phyloP scores from a whole-genome alignment of 2,113 vertebrate species.

The Oplegnathus fasciatus region DNA sequence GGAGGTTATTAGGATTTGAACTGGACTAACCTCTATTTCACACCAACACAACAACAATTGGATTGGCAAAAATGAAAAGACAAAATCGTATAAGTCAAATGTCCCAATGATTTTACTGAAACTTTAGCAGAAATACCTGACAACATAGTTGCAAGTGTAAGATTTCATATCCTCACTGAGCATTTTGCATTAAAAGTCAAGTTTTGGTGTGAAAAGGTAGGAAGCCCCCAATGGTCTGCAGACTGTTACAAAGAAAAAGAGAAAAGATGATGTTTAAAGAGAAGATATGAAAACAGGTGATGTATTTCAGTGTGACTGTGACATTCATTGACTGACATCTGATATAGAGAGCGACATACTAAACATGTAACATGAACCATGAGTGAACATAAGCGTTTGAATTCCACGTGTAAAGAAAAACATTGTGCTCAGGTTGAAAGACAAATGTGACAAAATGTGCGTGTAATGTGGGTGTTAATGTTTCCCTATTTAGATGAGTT shows the following conservation, averaged over 20 bases:
- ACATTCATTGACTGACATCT: slow-evolving; percentile 54
- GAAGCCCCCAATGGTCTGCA: slow-evolving; percentile 55
- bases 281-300: slow-evolving; percentile 12
- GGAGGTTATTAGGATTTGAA: slow-evolving; percentile 5
- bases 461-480: slow-evolving; percentile 51
- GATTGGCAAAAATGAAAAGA: neutral
- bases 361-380: slow-evolving; percentile 44
- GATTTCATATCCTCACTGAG: neutral
- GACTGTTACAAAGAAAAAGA: slow-evolving; percentile 19
- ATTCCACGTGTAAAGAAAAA: slow-evolving; percentile 24
- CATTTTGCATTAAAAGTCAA: slow-evolving; percentile 22
- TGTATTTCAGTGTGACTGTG: slow-evolving; percentile 44
- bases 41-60: neutral
- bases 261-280: neutral
- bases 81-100: neutral
- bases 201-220: slow-evolving; percentile 50
- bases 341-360: slow-evolving; percentile 35
- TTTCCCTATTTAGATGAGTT: slow-evolving; percentile 70
- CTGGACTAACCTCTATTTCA: slow-evolving; percentile 19
- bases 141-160: neutral
- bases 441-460: slow-evolving; percentile 62
- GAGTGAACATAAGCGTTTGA: slow-evolving; percentile 23
- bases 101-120: slow-evolving; percentile 1
- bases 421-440: slow-evolving; percentile 63
- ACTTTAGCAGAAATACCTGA: slow-evolving; percentile 3